These are phyloP conservation scores for Druon quercuslanigerum DNA, from an alignment of 1,140 invertebrate species.

Conservation along the genomic window DNA sequence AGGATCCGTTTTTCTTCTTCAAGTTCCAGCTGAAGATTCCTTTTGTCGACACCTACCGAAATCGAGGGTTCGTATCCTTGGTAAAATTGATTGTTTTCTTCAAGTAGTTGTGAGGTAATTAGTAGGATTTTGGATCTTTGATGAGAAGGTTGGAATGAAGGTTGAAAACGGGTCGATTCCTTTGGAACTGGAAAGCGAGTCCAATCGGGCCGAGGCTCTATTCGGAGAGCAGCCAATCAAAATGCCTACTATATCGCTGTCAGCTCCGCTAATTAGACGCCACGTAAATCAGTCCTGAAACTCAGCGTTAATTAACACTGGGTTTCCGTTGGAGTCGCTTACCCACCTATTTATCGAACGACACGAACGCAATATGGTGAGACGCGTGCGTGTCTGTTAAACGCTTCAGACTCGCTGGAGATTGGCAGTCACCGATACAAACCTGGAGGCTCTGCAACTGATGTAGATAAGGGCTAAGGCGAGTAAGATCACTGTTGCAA, in stretches of 20 bases:
- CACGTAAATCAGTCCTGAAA: conserved; percentile 76
- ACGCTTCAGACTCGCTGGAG: conserved; percentile 48
- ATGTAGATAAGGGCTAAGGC: conserved; percentile 35
- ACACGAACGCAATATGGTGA: conserved; percentile 63
- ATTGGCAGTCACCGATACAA: conserved; percentile 54
- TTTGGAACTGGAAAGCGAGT: conserved; percentile 63
- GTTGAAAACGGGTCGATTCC: conserved; percentile 64
- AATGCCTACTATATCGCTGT: conserved; percentile 74
- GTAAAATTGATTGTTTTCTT: no score
- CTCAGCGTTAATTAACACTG: conserved; percentile 75
- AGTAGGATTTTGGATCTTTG: background rate
- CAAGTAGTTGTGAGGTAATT: no score
- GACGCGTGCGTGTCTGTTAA: conserved; percentile 63
- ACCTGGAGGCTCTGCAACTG: conserved; percentile 45
- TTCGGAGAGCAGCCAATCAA: conserved; percentile 71
- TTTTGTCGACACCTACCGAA: conserved; percentile 1
- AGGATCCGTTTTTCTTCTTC: conserved; percentile 18
- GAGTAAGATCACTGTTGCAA: background rate
- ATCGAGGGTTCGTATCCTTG: no score
- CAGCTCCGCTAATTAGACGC: conserved; percentile 75
- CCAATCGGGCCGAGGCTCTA: conserved; percentile 64
- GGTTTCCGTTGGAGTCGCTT: conserved; percentile 71
- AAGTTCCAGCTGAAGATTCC: conserved; percentile 39
- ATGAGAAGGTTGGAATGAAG: conserved; percentile 48
- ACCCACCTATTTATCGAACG: conserved; percentile 72